These are phyloP conservation scores for Rotaria socialis DNA, from an alignment of 2,888 invertebrate genomes.

Conservation along the genomic window DNA sequence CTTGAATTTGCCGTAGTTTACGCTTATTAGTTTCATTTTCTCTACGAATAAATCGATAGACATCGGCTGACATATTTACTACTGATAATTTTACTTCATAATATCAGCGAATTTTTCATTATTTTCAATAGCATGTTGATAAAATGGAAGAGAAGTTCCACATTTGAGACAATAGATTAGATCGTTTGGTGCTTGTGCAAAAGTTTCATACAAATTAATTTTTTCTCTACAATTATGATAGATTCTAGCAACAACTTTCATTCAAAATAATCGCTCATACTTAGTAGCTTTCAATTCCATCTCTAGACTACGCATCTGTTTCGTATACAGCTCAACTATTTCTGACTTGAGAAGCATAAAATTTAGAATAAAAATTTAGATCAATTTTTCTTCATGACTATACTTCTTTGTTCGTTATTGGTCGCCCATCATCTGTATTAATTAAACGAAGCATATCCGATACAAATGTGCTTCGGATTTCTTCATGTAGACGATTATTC, in stretches of 20 bases:
- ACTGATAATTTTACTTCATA: neutral
- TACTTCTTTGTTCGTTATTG: neutral
- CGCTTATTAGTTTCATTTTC: conserved; percentile 6
- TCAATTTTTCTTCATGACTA: neutral
- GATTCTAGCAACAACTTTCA: neutral
- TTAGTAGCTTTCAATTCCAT: neutral
- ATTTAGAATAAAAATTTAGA: neutral
- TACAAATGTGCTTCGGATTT: conserved; percentile 41
- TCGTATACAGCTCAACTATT: neutral
- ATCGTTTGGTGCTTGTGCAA: neutral
- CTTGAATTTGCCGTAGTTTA: neutral
- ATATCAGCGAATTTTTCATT: neutral
- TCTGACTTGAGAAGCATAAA: neutral
- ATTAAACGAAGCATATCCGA: conserved; percentile 22
- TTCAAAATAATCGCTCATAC: neutral
- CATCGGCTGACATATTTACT: neutral
- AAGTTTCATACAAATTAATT: neutral
- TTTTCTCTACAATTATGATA: neutral
- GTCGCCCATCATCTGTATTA: neutral
- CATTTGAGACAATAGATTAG: neutral
- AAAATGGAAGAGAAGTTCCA: neutral
- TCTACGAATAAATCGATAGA: neutral
- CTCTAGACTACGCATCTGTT: neutral
- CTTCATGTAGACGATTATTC: conserved; percentile 36
- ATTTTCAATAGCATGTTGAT: neutral